Evolutionary conservation across 2,113 vertebrate genomes (phyloP).

Genomic region (Sarotherodon lohbergeri): DNA sequence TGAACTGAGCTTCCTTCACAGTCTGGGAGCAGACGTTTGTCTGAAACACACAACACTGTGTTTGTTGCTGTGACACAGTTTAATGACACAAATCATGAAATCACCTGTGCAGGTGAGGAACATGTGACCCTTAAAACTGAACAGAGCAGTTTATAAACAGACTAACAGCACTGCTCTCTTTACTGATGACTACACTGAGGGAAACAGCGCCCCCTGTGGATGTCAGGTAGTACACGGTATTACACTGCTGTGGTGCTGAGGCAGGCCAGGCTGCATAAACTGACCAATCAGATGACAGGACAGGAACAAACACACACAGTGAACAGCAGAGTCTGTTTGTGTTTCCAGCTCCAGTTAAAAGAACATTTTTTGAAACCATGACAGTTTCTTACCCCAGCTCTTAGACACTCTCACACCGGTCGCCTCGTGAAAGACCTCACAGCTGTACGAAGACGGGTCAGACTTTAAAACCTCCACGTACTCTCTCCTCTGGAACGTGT

Average conservation of each 20-base stretch:
- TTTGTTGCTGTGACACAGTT: background rate
- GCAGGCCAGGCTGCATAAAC: background rate
- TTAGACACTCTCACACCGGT: fast-evolving
- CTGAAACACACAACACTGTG: background rate
- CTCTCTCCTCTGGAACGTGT: background rate
- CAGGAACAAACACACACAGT: background rate
- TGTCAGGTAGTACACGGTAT: fast-evolving
- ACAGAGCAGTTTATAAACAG: background rate
- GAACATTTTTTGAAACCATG: background rate
- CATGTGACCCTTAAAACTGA: background rate
- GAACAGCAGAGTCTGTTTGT: background rate
- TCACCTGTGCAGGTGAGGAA: background rate
- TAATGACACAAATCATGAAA: background rate
- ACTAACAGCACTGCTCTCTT: background rate
- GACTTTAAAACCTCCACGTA: background rate
- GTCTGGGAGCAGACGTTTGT: too few species aligned
- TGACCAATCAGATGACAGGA: background rate
- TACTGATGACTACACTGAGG: background rate
- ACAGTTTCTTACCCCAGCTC: background rate
- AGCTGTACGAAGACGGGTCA: background rate
- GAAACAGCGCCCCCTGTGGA: background rate
- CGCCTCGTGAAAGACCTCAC: fast-evolving
- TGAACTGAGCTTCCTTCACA: too few species aligned
- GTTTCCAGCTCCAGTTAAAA: fast-evolving
- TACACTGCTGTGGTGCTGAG: background rate